Evolutionary conservation across 1,140 invertebrate species (phyloP), one percentile per base, ranked within the genome.

Genomic region (Parasteatoda tepidariorum): DNA sequence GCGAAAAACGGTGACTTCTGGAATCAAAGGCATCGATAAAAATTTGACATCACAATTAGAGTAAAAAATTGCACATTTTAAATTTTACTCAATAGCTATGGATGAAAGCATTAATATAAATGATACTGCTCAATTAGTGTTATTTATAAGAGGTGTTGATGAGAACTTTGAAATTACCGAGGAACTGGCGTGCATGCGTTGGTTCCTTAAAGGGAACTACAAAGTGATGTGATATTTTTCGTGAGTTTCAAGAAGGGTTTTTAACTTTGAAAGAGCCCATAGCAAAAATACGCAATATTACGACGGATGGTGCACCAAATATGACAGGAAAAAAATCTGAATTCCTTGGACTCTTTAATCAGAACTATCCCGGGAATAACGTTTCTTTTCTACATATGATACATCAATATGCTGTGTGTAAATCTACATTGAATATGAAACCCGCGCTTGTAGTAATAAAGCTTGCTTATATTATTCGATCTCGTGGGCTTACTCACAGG

Each of bases 351-450:
- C n/a, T n/a, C n/a, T n/a, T n/a, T n/a, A n/a, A n/a, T n/a, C n/a
- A n/a, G n/a, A n/a, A n/a, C n/a, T n/a, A n/a, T n/a, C n/a, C n/a
- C n/a, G n/a, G 4, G 5, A 59, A 61, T 59, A 61, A 41, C 62
- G n/a, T 61, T 62, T 26, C 55, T 73, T n/a, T 83, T 38, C 41
- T 54, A 54, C 61, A 55, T 22, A 38, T 83, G 1, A 57, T 83
- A 41, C 55, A 73, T 73, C 67, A 83, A 66, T 11, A 83, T 62
- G 61, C 0, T n/a, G 48, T 83, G 48, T 73, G 79, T 83, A 83
- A n/a, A n/a, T n/a, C n/a, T n/a, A n/a, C n/a, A n/a, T n/a, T n/a
- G n/a, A n/a, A n/a, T n/a, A n/a, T n/a, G 22, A 83, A 83, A 66
- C 67, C 2, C 41, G 41, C 61, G 67, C 15, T 83, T 64, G 31